phyloP scores from a whole-genome alignment of 2,113 vertebrate species.

The Ivindomyrus marchei region DNA sequence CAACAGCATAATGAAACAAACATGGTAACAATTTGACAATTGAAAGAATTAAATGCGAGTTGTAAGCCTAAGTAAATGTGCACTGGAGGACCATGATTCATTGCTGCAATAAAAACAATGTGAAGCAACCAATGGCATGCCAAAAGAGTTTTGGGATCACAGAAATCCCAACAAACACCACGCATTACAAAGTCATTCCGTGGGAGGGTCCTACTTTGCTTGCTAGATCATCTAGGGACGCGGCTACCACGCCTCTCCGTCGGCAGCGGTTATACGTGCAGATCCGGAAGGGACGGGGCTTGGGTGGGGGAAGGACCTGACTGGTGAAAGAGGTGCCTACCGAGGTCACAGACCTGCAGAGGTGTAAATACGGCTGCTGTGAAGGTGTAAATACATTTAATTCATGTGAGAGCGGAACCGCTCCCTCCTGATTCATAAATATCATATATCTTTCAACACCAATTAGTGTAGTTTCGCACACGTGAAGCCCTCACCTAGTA shows the following conservation, averaged over 20 bases:
- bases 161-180: background rate
- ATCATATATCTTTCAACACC: background rate
- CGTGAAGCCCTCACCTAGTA: background rate
- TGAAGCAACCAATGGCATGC: background rate
- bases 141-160: background rate
- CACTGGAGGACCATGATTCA: background rate
- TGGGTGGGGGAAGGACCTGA: constrained; percentile 56
- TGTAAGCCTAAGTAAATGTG: background rate
- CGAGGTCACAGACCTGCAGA: constrained; percentile 62
- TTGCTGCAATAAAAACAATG: background rate
- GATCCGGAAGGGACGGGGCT: constrained; percentile 64
- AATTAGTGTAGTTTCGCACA: background rate
- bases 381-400: background rate
- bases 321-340: constrained; percentile 59
- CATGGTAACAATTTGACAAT: background rate
- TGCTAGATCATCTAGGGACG: constrained; percentile 66
- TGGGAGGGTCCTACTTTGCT: constrained; percentile 58
- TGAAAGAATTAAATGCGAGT: background rate
- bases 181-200: background rate
- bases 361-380: background rate
- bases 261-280: constrained; percentile 64
- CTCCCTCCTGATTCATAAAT: background rate
- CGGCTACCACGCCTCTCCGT: constrained; percentile 61
- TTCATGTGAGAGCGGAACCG: background rate
- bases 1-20: background rate